Conservation (phyloP, 2,888 invertebrate species). For the Plagodis pulveraria region DNA sequence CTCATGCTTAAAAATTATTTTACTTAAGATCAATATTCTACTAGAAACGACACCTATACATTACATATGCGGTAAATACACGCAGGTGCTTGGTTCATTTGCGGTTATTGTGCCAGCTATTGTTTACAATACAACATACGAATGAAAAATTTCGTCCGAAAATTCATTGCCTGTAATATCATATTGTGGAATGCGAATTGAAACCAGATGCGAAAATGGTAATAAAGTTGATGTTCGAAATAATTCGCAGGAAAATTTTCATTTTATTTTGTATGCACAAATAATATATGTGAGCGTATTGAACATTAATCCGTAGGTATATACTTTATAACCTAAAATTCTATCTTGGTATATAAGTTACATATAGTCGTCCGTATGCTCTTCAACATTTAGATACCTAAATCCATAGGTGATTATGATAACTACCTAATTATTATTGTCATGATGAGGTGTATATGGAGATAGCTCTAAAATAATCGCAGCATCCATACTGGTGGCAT, state of each 20-base stretch:
- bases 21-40: neutral
- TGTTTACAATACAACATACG: slow-evolving; percentile 13
- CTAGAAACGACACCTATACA: neutral
- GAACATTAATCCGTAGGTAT: too few species aligned
- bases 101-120: slow-evolving; percentile 11
- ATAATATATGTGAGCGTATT: too few species aligned
- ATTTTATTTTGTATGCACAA: too few species aligned
- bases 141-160: slow-evolving; percentile 7
- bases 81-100: slow-evolving; percentile 20
- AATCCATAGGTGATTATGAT: too few species aligned
- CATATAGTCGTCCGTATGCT: too few species aligned
- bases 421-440: too few species aligned
- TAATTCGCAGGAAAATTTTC: too few species aligned
- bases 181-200: slow-evolving; percentile 45
- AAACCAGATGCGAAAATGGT: slow-evolving; percentile 41
- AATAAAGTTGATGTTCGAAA: neutral
- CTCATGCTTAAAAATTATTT: neutral
- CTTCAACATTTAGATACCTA: too few species aligned
- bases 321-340: too few species aligned
- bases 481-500: slow-evolving; percentile 18
- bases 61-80: slow-evolving; percentile 15
- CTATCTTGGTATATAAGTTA: too few species aligned
- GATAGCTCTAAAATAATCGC: slow-evolving; percentile 11
- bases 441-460: neutral
- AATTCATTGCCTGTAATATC: slow-evolving; percentile 1